Evolutionary conservation across 2,113 vertebrate species (phyloP).

Genomic region (Ceyx cyanopectus): DNA sequence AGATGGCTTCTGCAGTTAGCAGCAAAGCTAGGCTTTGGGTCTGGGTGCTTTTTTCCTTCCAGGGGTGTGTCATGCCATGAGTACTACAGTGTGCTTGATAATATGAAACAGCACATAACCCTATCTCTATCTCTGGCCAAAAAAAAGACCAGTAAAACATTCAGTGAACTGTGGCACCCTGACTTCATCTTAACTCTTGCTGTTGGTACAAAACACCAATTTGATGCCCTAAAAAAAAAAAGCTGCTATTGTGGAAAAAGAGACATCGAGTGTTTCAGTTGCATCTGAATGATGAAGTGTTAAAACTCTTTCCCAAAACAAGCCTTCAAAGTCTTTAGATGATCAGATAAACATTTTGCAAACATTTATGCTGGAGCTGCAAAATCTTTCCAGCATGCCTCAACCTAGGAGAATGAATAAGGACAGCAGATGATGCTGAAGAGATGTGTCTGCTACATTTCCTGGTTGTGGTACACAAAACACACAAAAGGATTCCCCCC

Average conservation of each 20-base stretch:
- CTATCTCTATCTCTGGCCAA: neutral
- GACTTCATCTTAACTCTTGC: neutral
- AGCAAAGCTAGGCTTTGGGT: neutral
- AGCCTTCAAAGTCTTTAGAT: slow-evolving; percentile 52
- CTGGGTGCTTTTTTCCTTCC: fast-evolving
- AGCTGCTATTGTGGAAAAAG: neutral
- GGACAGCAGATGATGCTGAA: slow-evolving; percentile 56
- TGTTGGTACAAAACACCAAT: neutral
- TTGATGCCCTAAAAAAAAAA: neutral
- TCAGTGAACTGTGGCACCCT: neutral
- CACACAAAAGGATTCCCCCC: neutral
- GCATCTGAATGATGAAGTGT: slow-evolving; percentile 64
- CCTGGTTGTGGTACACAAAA: slow-evolving; percentile 31
- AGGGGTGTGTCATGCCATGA: neutral
- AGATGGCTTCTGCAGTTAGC: neutral
- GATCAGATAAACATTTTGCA: slow-evolving; percentile 65
- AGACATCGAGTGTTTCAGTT: neutral
- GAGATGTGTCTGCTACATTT: slow-evolving; percentile 62
- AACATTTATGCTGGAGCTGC: slow-evolving; percentile 60
- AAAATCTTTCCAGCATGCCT: slow-evolving; percentile 18
- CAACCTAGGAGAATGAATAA: neutral
- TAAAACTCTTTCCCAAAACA: slow-evolving; percentile 50
- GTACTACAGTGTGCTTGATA: neutral
- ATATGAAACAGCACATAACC: neutral
- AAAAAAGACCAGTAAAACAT: neutral